Conservation (phyloP, 2,113 vertebrate species). For the Hystrix cristata region DNA sequence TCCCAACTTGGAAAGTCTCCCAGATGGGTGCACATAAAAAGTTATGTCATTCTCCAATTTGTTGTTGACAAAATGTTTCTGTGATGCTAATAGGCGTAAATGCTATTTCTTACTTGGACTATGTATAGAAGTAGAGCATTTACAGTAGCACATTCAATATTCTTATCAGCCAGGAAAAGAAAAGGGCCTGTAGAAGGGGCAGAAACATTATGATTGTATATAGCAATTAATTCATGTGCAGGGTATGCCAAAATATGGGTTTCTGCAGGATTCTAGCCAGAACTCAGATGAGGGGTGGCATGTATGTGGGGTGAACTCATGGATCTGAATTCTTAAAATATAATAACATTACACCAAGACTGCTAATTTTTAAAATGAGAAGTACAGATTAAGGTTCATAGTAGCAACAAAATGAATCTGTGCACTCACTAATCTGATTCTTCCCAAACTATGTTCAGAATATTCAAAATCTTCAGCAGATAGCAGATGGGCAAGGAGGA, state of each 20-base stretch:
- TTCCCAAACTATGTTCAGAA: not conserved
- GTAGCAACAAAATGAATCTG: not conserved
- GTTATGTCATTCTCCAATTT: slow-evolving; percentile 79
- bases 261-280: slow-evolving; percentile 37
- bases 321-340: not conserved
- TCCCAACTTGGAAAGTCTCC: slow-evolving; percentile 82
- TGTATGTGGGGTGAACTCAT: not conserved
- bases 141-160: slow-evolving; percentile 71
- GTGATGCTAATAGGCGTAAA: slow-evolving; percentile 83
- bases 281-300: not conserved
- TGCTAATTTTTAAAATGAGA: not conserved
- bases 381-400: not conserved
- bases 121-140: slow-evolving; percentile 51
- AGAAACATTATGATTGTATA: not conserved
- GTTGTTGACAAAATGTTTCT: slow-evolving; percentile 87
- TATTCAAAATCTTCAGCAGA: not conserved
- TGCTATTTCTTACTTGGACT: slow-evolving; percentile 81
- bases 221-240: not conserved
- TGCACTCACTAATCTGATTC: not conserved
- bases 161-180: slow-evolving; percentile 69
- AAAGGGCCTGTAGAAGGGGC: slow-evolving; percentile 21
- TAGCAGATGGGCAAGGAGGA: slow-evolving; percentile 6
- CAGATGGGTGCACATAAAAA: slow-evolving; percentile 84
- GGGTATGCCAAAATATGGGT: not conserved
- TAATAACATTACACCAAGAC: not conserved